phyloP scores from a whole-genome alignment of 2,113 vertebrate species.

The Asarcornis scutulata region DNA sequence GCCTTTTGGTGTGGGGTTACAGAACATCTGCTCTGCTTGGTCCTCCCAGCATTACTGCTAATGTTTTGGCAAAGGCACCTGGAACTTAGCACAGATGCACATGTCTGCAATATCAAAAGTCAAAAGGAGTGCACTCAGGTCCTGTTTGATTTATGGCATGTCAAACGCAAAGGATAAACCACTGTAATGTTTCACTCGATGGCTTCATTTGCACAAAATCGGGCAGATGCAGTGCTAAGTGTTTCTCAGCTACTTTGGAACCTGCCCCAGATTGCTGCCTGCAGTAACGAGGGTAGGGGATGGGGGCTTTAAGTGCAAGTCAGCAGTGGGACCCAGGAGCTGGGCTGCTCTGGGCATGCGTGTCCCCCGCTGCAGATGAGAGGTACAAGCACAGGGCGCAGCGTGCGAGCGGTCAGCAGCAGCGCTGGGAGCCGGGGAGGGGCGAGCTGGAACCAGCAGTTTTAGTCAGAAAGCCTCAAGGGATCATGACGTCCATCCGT shows the following conservation, averaged over 20 bases:
- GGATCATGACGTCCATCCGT: background rate
- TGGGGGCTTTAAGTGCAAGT: background rate
- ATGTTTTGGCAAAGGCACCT: constrained; percentile 45
- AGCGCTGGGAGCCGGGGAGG: constrained; percentile 6
- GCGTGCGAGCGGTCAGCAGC: rapidly evolving
- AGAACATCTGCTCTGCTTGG: constrained; percentile 56
- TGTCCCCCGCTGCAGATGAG: background rate
- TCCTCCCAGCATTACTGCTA: constrained; percentile 15
- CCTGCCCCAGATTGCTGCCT: background rate
- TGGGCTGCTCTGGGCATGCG: background rate
- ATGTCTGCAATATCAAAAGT: background rate
- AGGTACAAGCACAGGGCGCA: background rate
- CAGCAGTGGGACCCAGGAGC: background rate
- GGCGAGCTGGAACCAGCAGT: background rate
- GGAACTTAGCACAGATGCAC: background rate
- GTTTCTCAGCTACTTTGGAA: background rate
- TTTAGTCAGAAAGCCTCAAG: constrained; percentile 5
- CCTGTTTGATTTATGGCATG: background rate
- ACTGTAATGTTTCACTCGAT: background rate
- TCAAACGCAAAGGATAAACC: background rate
- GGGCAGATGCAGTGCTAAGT: background rate
- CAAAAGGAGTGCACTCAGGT: background rate
- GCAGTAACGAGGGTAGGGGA: background rate
- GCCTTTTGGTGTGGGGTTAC: constrained; percentile 36
- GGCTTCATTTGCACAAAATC: constrained; percentile 22